Base-by-base conservation (phyloP, 2,888 invertebrate species). In the Sepioteuthis lessoniana region DNA sequence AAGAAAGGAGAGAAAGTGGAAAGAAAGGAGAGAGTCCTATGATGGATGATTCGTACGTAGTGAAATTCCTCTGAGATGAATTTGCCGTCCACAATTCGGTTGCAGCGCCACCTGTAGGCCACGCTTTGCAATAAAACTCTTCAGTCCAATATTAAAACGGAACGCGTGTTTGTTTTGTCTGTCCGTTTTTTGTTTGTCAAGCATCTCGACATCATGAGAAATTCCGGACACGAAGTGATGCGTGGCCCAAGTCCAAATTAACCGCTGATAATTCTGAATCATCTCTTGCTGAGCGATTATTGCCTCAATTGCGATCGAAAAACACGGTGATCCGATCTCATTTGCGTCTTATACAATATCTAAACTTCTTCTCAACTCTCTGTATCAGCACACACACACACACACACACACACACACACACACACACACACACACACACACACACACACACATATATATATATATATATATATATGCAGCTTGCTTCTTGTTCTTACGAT, bases 201-300 rank as follows among this genome's bases (percentile, higher is more conserved):
- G 76, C 76, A n/a, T 76, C 35, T 35, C 10, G 10, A n/a, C n/a
- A 13, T 76, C n/a, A 16, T 76, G 76, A 76, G n/a, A 76, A 76
- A 76, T 76, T 76, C 76, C n/a, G 76, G 76, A 76, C 76, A 76
- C 76, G 76, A 76, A 76, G 16, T 25, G n/a, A 76, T 76, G 76
- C n/a, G 76, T 76, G 35, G 76, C 76, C n/a, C 76, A n/a, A 76
- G n/a, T 76, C n/a, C 76, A 76, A 76, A 76, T 76, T 76, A 76
- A n/a, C n/a, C n/a, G 5, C 19, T n/a, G 76, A 8, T 76, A n/a
- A 76, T 76, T 76, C n/a, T n/a, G 76, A 35, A 76, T n/a, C 76
- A 16, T n/a, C 76, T 76, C 76, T 76, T 76, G 25, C n/a, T 76
- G n/a, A n/a, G n/a, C n/a, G 16, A 28, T 25, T 21, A 55, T 55